Conservation (phyloP, 2,888 invertebrate genomes). For the Gymnocheta viridis region DNA sequence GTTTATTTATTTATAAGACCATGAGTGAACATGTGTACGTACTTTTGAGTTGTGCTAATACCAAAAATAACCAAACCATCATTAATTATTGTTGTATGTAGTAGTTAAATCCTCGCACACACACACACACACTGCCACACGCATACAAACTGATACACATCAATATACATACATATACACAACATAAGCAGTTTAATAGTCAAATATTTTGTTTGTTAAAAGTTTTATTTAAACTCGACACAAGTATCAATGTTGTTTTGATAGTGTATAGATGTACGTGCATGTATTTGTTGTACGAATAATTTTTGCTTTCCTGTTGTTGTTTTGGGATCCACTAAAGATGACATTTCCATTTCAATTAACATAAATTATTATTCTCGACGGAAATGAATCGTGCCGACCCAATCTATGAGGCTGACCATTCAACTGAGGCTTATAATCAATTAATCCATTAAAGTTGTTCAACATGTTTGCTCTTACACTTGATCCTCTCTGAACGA, state of each 20-base stretch:
- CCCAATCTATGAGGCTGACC: slow-evolving; percentile 51
- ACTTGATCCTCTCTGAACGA: not conserved
- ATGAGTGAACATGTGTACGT: not conserved
- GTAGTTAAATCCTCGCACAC: not conserved
- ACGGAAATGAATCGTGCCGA: slow-evolving; percentile 60
- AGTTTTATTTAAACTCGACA: slow-evolving; percentile 1
- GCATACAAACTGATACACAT: not conserved
- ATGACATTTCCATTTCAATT: slow-evolving; percentile 67
- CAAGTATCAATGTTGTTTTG: slow-evolving; percentile 35
- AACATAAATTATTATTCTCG: slow-evolving; percentile 56
- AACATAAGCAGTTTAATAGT: not conserved
- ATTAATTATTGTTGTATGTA: slow-evolving; percentile 29
- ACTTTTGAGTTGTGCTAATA: slow-evolving; percentile 17
- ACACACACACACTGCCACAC: not conserved
- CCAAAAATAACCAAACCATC: slow-evolving; percentile 7
- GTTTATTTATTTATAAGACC: not conserved
- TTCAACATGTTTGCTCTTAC: slow-evolving; percentile 36
- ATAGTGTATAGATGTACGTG: not conserved
- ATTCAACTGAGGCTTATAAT: slow-evolving; percentile 75
- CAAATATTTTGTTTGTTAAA: slow-evolving; percentile 5
- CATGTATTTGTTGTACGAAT: slow-evolving; percentile 9
- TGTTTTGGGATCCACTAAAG: slow-evolving; percentile 33
- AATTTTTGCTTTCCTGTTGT: slow-evolving; percentile 5
- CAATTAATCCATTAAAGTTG: slow-evolving; percentile 78
- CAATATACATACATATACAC: not conserved